Evolutionary conservation across 2,888 invertebrate genomes (phyloP), one percentile per base, ranked within the genome.

Genomic region (Eueremaeus valkanovi): DNA sequence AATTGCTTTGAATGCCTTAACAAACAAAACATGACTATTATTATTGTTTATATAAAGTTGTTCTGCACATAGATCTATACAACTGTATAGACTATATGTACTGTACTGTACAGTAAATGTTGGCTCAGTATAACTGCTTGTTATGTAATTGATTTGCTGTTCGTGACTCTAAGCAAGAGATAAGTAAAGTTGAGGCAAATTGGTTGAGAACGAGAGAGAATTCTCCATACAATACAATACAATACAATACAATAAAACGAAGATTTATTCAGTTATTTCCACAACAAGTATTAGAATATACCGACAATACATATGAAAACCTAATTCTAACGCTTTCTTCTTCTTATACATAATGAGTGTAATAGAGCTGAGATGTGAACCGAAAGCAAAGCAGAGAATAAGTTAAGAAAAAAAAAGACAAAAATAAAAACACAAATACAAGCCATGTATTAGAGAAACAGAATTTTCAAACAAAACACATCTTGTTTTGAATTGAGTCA

Each of bases 241-340:
- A 45, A 45, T 45, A 45, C 9, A 16, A 45, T 16, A 45, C 18
- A 13, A 18, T 36, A 36, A 45, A 18, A 3, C 8, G 18, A 45
- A 58, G 58, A 58, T 58, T 58, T 58, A 58, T 58, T 21, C 58
- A 29, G 24, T 58, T 58, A 58, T 58, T 58, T 58, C 24, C 58
- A 31, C 58, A 13, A 16, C 11, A 36, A 36, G 36, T 36, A 36
- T 36, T 36, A 11, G 11, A 8, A 36, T 36, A 36, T 8, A 36
- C 45, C 45, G 16, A 45, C 45, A 45, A 45, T 45, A 16, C 3
- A 55, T 3, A 49, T n/a, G n/a, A n/a, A 18, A 49, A 49, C n/a
- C n/a, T n/a, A n/a, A n/a, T n/a, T n/a, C n/a, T n/a, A 49, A 49
- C 21, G 5, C 24, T 27, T 55, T 55, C 21, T 27, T 55, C 21